Conservation (phyloP, 2,113 vertebrate species). For the Rhipidura dahli region DNA sequence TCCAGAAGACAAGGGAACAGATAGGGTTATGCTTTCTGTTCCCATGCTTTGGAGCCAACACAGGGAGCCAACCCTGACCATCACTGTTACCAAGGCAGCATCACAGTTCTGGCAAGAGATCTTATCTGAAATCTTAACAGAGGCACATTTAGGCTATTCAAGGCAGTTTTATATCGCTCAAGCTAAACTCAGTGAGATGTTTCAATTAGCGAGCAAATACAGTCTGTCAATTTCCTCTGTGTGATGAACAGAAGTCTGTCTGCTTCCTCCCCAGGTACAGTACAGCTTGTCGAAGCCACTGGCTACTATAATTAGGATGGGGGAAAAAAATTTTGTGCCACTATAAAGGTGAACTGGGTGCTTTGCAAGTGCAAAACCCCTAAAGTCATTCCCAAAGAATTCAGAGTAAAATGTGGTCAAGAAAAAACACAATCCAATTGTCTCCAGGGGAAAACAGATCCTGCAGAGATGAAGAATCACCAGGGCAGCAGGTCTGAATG, state of each 20-base stretch:
- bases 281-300: slow-evolving; percentile 2
- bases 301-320: slow-evolving; percentile 1
- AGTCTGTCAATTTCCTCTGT: slow-evolving; percentile 23
- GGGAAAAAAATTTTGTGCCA: not conserved
- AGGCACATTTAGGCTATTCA: not conserved
- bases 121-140: slow-evolving; percentile 10
- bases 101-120: not conserved
- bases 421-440: not conserved
- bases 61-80: too few relatives aligned
- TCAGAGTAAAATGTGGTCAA: not conserved
- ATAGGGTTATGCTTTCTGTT: not conserved
- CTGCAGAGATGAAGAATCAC: not conserved
- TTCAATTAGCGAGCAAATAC: slow-evolving; percentile 52
- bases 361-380: not conserved
- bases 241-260: slow-evolving; percentile 25
- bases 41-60: not conserved
- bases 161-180: slow-evolving; percentile 17
- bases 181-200: slow-evolving; percentile 32
- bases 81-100: not conserved
- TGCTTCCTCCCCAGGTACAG: not conserved
- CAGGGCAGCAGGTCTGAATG: not conserved
- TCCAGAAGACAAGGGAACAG: not conserved
- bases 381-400: not conserved
- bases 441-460: not conserved
- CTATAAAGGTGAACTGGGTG: not conserved